Evolutionary conservation across 2,113 vertebrate species (phyloP), one percentile per base, ranked within the genome.

Genomic region (Clarias macrocephalus): DNA sequence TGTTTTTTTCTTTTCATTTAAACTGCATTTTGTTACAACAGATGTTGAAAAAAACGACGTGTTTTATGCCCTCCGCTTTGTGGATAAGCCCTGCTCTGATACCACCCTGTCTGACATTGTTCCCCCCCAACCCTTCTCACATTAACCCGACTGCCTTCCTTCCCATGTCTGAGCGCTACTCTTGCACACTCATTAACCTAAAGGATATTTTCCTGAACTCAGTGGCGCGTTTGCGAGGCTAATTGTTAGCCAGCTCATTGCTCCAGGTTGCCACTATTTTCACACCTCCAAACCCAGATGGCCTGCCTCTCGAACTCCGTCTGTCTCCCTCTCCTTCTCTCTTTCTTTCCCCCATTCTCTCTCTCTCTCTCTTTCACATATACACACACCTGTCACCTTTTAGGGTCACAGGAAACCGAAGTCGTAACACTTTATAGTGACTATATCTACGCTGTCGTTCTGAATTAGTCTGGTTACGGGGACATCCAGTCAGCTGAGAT

Each of bases 161-260:
- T 85, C 28, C 37, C 54, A 65, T 11, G 19, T 19, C 62, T n/a
- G 23, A 60, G 28, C 59, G 76, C 72, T 65, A 90, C 92, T 90
- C 87, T 86, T 91, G 89, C 86, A 91, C 94, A 97, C 93, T 98
- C 92, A 98, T 97, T 99, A 98, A 98, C 84, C 96, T 93, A 94
- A 92, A 95, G 92, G 93, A 93, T 95, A 94, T 96, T 93, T 94
- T 72, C 95, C 95, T 96, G 95, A 96, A 96, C 94, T 96, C 96
- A 94, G 94, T 94, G 91, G 92, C 88, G 93, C 87, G 89, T 95
- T 97, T 96, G 94, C 79, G 92, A 92, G 93, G 95, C 93, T 95
- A 95, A 96, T 96, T 93, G 93, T 96, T 95, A 95, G 93, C 95
- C 90, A 95, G 87, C 88, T 92, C 94, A 94, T 93, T 84, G 76